These are phyloP conservation scores for Scolopax mira DNA, from an alignment of 2,113 vertebrate genomes.

Conservation along the genomic window DNA sequence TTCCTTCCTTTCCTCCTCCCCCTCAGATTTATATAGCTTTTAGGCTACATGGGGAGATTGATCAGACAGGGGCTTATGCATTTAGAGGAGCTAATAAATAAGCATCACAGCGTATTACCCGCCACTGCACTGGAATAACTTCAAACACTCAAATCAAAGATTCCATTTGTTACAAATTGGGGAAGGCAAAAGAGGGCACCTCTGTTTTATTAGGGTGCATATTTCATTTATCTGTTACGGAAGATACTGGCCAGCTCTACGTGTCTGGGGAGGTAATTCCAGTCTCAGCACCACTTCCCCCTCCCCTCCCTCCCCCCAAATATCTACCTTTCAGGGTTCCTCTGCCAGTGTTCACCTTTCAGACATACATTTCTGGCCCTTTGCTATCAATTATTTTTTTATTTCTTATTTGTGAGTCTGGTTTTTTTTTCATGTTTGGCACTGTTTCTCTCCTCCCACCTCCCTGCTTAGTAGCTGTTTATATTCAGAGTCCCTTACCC, in stretches of 20 bases:
- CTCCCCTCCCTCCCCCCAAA: not conserved
- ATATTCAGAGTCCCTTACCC: not conserved
- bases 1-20: not conserved
- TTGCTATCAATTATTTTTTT: not conserved
- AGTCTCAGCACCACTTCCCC: not conserved
- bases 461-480: not conserved
- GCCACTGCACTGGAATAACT: not conserved
- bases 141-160: not conserved
- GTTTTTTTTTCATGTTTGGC: not conserved
- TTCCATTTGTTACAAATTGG: not conserved
- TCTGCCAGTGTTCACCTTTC: not conserved
- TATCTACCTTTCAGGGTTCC: not conserved
- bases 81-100: constrained; percentile 42
- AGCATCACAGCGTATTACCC: not conserved
- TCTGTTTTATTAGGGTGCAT: not conserved
- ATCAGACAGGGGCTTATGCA: not conserved
- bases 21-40: constrained; percentile 35
- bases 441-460: not conserved
- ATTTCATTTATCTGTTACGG: not conserved
- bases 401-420: not conserved
- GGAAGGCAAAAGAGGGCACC: not conserved
- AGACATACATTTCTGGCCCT: not conserved
- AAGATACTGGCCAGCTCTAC: not conserved
- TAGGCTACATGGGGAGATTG: not conserved
- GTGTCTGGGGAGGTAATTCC: not conserved